phyloP scores from a whole-genome alignment of 1,140 invertebrate species.

The roundworm (Caenorhabditis elegans) region DNA sequence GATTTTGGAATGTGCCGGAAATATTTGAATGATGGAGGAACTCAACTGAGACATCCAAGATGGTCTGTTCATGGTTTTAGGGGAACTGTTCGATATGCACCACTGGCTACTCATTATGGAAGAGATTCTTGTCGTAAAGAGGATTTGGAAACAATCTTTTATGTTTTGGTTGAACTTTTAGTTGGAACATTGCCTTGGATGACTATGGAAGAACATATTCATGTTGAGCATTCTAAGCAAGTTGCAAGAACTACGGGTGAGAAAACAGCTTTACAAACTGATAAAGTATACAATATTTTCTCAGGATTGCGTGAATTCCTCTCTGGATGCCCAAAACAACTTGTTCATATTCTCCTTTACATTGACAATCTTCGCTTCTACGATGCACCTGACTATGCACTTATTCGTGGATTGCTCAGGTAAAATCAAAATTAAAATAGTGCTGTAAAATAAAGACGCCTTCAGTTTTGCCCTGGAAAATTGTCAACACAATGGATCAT shows the following conservation, averaged over 20 bases:
- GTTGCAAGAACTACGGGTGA: neutral
- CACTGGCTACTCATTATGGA: neutral
- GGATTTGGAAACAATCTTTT: slow-evolving; percentile 38
- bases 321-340: slow-evolving; percentile 17
- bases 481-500: neutral
- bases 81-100: slow-evolving; percentile 38
- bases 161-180: slow-evolving; percentile 28
- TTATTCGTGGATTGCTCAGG: neutral
- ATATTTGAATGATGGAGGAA: slow-evolving; percentile 29
- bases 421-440: no score
- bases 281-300: neutral
- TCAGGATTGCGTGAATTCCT: slow-evolving; percentile 33
- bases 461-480: slow-evolving; percentile 2
- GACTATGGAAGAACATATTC: slow-evolving; percentile 15
- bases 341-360: slow-evolving; percentile 25
- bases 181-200: slow-evolving; percentile 35
- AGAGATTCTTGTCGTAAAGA: slow-evolving; percentile 27
- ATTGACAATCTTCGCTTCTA: slow-evolving; percentile 39
- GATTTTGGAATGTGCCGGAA: slow-evolving; percentile 43
- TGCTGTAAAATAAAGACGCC: no score
- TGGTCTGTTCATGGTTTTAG: slow-evolving; percentile 23
- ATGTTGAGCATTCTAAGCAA: slow-evolving; percentile 7
- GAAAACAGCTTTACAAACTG: neutral
- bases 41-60: slow-evolving; percentile 29
- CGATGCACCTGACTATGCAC: slow-evolving; percentile 33